A percentile compares a stretch with the other conserved stretches of the same genome.
These are phyloP conservation scores for Hoplias malabaricus DNA, from an alignment of 2,113 vertebrate genomes.

Conservation along the genomic window DNA sequence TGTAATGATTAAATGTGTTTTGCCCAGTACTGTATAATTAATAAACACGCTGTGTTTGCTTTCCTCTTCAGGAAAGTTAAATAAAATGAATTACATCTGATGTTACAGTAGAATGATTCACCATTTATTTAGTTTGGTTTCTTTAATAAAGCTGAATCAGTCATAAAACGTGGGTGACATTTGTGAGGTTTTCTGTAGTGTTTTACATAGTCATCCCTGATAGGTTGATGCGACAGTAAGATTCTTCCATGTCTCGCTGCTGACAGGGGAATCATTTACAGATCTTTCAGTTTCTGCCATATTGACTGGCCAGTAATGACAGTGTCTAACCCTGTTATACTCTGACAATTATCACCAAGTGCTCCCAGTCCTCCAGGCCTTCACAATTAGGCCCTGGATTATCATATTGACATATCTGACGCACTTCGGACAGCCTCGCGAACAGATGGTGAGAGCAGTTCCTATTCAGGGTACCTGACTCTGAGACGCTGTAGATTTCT, in stretches of 20 bases:
- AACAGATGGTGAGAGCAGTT: conserved; percentile 12
- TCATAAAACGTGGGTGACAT: background rate
- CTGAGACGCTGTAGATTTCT: background rate
- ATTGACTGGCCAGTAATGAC: conserved; percentile 55
- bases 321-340: conserved; percentile 45
- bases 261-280: conserved; percentile 41
- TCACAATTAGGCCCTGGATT: conserved; percentile 69
- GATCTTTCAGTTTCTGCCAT: conserved; percentile 46
- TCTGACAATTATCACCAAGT: conserved; percentile 51
- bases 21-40: too few species aligned
- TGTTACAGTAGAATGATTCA: too few species aligned
- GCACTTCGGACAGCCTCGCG: conserved; percentile 46
- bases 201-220: background rate
- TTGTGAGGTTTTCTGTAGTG: background rate
- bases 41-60: background rate
- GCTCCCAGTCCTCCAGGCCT: conserved; percentile 28
- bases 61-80: too few species aligned
- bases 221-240: background rate
- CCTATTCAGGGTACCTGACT: background rate
- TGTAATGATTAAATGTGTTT: too few species aligned
- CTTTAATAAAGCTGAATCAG: background rate
- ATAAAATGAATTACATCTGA: too few species aligned
- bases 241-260: background rate
- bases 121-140: background rate
- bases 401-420: conserved; percentile 69